These are phyloP conservation scores for Neuroscelio doddi DNA, from an alignment of 2,888 invertebrate species.

Conservation along the genomic window DNA sequence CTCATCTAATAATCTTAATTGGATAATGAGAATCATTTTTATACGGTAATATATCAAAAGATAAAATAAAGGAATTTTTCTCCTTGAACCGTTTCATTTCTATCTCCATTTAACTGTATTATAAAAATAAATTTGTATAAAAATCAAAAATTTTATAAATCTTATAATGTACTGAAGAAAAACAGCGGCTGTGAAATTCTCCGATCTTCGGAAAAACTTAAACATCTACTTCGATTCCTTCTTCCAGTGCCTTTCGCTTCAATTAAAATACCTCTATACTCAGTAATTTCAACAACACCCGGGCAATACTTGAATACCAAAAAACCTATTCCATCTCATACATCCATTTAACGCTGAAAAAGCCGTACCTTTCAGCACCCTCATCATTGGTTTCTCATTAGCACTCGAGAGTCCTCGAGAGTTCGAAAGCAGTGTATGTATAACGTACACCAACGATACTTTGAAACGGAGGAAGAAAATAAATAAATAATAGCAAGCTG, in stretches of 20 bases:
- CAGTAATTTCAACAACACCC: slow-evolving; percentile 41
- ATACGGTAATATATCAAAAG: no score
- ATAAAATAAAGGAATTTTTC: no score
- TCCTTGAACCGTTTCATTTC: no score
- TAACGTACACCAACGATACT: slow-evolving; percentile 36
- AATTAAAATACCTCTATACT: slow-evolving; percentile 44
- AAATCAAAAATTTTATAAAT: no score
- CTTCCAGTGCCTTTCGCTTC: slow-evolving; percentile 10
- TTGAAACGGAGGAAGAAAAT: slow-evolving; percentile 38
- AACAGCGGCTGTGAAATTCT: no score
- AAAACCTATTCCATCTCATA: slow-evolving; percentile 17
- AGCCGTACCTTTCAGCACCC: slow-evolving; percentile 40
- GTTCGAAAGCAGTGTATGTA: slow-evolving; percentile 31
- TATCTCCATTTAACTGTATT: no score
- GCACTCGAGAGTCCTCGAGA: slow-evolving; percentile 37
- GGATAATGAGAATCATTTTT: no score
- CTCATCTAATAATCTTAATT: slow-evolving; percentile 39
- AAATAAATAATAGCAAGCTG: slow-evolving; percentile 58
- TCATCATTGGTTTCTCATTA: slow-evolving; percentile 51
- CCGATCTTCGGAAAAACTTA: no score
- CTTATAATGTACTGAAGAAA: no score
- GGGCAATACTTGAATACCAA: slow-evolving; percentile 5
- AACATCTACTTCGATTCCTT: slow-evolving; percentile 8
- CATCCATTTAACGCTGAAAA: slow-evolving; percentile 29
- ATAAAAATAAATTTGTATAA: no score